Evolutionary conservation across 2,113 vertebrate species (phyloP), one percentile per base, ranked within the genome.

Genomic region (Gorsachius goisagi): DNA sequence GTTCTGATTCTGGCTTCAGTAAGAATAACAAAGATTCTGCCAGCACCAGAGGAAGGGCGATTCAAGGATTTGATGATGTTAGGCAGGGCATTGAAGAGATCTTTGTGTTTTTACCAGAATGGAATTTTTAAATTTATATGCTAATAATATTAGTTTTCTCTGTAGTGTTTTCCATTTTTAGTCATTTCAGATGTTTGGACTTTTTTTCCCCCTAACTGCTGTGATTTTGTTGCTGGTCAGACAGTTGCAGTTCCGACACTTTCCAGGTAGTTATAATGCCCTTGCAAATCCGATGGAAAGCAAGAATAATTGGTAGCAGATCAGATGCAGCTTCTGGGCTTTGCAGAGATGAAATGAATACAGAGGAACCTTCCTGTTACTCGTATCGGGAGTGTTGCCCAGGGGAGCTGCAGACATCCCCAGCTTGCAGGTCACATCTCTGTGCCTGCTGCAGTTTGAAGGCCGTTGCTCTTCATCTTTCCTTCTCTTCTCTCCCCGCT

Each of bases 41-140:
- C 30, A 63, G 18, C 19, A 9, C 21, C 67, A 66, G 73, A 33
- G 8, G 18, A 74, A 50, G 24, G 22, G 6, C 0, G 0, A 12
- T 74, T 77, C 23, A 37, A 52, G 27, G 18, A 49, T 72, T 49
- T 55, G 27, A 18, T 76, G 45, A 33, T 0, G 0, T 47, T 56
- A 52, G 50, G 28, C 63, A 49, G 26, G 19, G 18, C 26, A 41
- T 6, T 74, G 33, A 35, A 53, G 26, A 74, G 8, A 63, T 15
- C 17, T 75, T 53, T 28, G 17, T 44, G 24, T 15, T 59, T 59
- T 81, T 49, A 77, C 18, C 18, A 35, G 41, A 68, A 73, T 24
- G 3, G 17, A 37, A 35, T 67, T 66, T 66, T 60, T 5, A 52
- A 49, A 39, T 82, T 21, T 37, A 9, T 44, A 49, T 49, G 22